Conservation (phyloP, 2,113 vertebrate genomes). For the Podilymbus podiceps region DNA sequence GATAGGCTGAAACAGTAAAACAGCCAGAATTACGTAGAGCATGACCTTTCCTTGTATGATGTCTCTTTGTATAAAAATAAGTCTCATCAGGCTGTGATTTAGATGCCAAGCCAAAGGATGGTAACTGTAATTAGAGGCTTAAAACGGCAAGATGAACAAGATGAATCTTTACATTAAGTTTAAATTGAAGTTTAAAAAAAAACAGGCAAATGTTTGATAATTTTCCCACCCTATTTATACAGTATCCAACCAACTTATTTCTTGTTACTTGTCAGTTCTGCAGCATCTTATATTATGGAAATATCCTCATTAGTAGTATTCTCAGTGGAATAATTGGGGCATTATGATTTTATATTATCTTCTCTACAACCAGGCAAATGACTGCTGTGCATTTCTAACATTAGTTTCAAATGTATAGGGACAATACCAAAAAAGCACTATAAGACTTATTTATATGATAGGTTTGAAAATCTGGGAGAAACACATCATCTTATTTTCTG, state of each 20-base stretch:
- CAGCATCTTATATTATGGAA: not conserved
- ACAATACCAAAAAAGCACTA: not conserved
- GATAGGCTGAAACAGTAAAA: not conserved
- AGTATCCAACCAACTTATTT: not conserved
- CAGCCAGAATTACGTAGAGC: not conserved
- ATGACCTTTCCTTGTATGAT: conserved; percentile 30
- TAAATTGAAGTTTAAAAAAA: not conserved
- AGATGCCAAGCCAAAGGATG: conserved; percentile 11
- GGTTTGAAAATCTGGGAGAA: not conserved
- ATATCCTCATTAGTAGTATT: not conserved
- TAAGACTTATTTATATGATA: not conserved
- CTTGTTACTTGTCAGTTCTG: not conserved
- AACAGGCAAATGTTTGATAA: not conserved
- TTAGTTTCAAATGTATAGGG: not conserved
- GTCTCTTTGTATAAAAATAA: conserved; percentile 40
- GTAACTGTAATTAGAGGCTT: conserved; percentile 29
- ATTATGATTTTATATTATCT: conserved; percentile 1
- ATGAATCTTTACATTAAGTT: not conserved
- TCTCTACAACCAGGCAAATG: not conserved
- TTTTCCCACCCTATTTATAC: not conserved
- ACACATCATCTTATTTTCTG: not conserved
- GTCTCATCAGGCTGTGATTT: conserved; percentile 15
- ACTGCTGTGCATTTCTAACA: conserved; percentile 1
- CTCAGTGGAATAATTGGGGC: not conserved
- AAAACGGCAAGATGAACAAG: conserved; percentile 23